Evolutionary conservation across 2,888 invertebrate species (phyloP), one percentile per base, ranked within the genome.

Genomic region (Heliothis peltigera): DNA sequence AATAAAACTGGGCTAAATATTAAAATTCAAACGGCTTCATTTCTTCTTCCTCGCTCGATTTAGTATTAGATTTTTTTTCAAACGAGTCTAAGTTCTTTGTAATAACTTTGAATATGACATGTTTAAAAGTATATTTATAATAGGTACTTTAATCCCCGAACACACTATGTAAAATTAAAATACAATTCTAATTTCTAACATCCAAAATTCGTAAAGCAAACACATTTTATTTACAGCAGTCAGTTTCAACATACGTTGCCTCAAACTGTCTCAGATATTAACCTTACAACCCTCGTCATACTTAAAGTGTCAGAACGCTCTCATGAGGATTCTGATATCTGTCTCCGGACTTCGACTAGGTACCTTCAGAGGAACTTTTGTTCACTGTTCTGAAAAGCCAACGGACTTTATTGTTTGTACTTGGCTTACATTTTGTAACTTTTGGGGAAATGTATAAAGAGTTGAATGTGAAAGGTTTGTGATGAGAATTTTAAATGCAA

Each of bases 231-330:
- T 17, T 17, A 17, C 42, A 42, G 1, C 5, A 22, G 44, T 49
- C 42, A 56, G 35, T 28, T 51, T 35, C 46, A 59, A 60, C 46
- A 64, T 76, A 47, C 19, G 54, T 53, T 54, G 22, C 28, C 17
- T 47, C 19, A 44, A 47, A 44, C 55, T 19, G 70, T 61, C 44
- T 52, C 22, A 44, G 4, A 46, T 61, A 32, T 25, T 48, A 61
- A 69, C 28, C 51, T 42, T 60, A 51, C 49, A 52, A 77, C 74
- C 77, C 77, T 55, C 47, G 67, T 70, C 75, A 78, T 51, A 19
- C 42, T 62, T 28, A 69, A 75, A 58, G 39, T 70, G 63, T 63
- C 75, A 48, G 44, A 49, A n/a, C 25, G 10, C 25, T 47, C 66
- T 47, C 68, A 18, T 35, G 56, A 28, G 70, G 8, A n/a, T n/a